phyloP scores from a whole-genome alignment of 2,113 vertebrate species.

The Synchiropus splendidus region DNA sequence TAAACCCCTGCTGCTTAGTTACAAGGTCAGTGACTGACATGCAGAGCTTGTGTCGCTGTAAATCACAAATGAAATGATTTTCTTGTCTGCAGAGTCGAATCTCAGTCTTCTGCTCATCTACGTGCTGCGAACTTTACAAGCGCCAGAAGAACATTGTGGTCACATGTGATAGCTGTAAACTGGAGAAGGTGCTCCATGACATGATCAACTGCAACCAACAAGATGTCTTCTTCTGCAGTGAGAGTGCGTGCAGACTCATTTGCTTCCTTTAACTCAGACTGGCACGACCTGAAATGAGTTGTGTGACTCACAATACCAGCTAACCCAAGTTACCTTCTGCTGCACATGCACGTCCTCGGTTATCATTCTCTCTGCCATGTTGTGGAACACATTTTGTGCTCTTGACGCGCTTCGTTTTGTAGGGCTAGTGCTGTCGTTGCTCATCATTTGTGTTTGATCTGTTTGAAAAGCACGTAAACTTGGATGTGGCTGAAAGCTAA shows the following conservation, averaged over 20 bases:
- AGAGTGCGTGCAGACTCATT: conserved; percentile 68
- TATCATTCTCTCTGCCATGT: too few species aligned
- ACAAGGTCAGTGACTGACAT: conserved; percentile 67
- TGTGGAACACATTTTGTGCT: too few species aligned
- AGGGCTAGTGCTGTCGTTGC: too few species aligned
- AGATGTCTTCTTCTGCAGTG: conserved; percentile 83
- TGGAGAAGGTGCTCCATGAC: conserved; percentile 84
- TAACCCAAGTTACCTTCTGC: too few species aligned
- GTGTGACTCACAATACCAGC: too few species aligned
- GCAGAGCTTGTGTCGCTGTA: too few species aligned
- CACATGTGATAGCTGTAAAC: conserved; percentile 82
- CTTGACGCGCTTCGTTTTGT: too few species aligned
- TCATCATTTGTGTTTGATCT: too few species aligned
- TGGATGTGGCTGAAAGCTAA: too few species aligned
- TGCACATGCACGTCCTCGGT: too few species aligned
- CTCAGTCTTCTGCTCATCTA: conserved; percentile 83
- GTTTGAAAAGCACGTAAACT: too few species aligned
- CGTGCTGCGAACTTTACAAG: conserved; percentile 87
- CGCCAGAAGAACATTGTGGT: conserved; percentile 75
- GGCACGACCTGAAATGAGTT: too few species aligned
- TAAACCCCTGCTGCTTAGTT: conserved; percentile 85
- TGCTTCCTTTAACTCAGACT: not conserved
- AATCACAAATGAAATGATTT: not conserved
- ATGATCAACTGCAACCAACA: conserved; percentile 75
- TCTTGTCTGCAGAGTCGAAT: conserved; percentile 78